Base-by-base conservation (phyloP, 1,140 invertebrate species). In the Drosophila arizonae region DNA sequence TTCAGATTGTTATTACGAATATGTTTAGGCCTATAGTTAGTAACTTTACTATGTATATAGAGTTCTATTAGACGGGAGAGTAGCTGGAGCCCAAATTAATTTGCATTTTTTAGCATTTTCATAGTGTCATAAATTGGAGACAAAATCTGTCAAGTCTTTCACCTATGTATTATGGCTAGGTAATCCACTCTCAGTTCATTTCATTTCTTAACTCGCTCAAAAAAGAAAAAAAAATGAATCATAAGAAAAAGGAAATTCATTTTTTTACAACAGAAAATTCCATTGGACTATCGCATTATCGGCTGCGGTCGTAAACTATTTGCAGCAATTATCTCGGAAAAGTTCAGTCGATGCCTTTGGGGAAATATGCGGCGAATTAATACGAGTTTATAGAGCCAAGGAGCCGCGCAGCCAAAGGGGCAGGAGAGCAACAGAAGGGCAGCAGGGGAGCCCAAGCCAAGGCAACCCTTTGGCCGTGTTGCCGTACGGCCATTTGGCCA, bases 291-390 rank as follows among this genome's bases (percentile, higher is more conserved):
- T 69, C 43, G 65, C 57, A 73, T 87, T 86, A 76, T 79, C 78
- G 78, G 60, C 60, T 79, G 76, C 21, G 84, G 82, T 88, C 84
- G 76, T 87, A 87, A 88, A 88, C 79, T 77, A 87, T 87, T 88
- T 82, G 76, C 72, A 72, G 76, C 84, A 88, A 88, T 87, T 87
- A 87, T 87, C 84, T 74, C 28, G 51, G 46, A 72, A 87, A 87
- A 72, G 87, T 86, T 67, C 45, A 55, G 21, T 55, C 65, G 72
- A 79, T 62, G 82, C 84, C 79, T 88, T 86, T 45, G 79, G 79
- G 82, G 70, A 87, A 88, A 87, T 87, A 72, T 79, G 84, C 79
- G 69, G 69, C 55, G 71, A 88, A 82, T 82, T 82, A 87, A 82
- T 82, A 77, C 70, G 46, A 79, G 56, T 70, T 71, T 69, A 75